Percentiles rank a stretch among this genome's conserved stretches.
These are phyloP conservation scores for Drosophila micromelanica DNA, from an alignment of 1,140 invertebrate species.

Conservation along the genomic window DNA sequence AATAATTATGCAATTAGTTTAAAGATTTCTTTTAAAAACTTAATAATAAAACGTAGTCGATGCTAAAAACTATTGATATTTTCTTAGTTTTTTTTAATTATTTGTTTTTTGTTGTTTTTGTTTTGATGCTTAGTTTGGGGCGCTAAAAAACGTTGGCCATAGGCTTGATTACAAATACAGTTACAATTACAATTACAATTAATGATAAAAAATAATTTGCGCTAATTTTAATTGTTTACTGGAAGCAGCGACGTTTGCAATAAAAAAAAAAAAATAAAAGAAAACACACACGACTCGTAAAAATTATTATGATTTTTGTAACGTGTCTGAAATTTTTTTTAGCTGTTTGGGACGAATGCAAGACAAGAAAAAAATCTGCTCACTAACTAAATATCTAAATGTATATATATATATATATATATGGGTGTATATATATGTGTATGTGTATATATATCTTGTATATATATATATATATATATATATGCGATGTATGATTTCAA, in stretches of 20 bases:
- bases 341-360: background rate
- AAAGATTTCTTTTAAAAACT: constrained; percentile 30
- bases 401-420: constrained; percentile 24
- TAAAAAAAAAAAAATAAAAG: no score
- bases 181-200: constrained; percentile 47
- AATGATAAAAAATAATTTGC: constrained; percentile 62
- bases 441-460: constrained; percentile 14
- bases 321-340: background rate
- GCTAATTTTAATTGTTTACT: constrained; percentile 69
- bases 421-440: constrained; percentile 15
- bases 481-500: constrained; percentile 52
- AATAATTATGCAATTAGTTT: constrained; percentile 35
- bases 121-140: constrained; percentile 16
- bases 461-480: constrained; percentile 41
- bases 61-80: constrained; percentile 24
- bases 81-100: background rate
- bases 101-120: constrained; percentile 3
- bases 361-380: constrained; percentile 14
- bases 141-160: constrained; percentile 28
- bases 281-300: background rate
- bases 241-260: constrained; percentile 57
- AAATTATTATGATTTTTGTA: constrained; percentile 1
- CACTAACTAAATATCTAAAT: constrained; percentile 21
- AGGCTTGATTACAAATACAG: constrained; percentile 22
- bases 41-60: constrained; percentile 43